phyloP scores from a whole-genome alignment of 2,113 vertebrate species.

The Atherinomorus stipes region DNA sequence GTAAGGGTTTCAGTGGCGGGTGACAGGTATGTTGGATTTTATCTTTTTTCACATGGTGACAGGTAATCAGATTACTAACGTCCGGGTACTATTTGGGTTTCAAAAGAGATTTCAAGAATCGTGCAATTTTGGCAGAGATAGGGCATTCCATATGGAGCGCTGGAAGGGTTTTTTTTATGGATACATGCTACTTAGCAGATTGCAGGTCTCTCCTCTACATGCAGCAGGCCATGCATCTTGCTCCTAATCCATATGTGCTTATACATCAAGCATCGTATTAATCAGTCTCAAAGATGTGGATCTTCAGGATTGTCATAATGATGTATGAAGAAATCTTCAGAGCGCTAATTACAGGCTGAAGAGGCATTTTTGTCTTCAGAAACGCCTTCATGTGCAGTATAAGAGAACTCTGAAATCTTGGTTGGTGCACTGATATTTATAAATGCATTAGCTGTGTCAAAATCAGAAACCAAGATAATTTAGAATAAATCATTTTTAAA shows the following conservation, averaged over 20 bases:
- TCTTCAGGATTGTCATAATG: slow-evolving; percentile 13
- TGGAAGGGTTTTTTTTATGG: background rate
- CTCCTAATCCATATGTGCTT: background rate
- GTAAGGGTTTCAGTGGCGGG: slow-evolving; percentile 48
- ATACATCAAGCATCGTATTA: slow-evolving; percentile 1
- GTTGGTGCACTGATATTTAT: background rate
- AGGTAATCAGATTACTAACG: slow-evolving; percentile 54
- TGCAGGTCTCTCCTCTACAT: background rate
- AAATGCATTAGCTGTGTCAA: too few relatives aligned
- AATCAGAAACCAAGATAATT: background rate
- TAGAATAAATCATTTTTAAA: too few relatives aligned
- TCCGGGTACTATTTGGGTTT: slow-evolving; percentile 59
- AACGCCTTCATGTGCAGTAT: background rate
- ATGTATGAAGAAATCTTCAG: slow-evolving; percentile 6
- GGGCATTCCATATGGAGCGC: background rate
- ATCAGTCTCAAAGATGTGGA: slow-evolving; percentile 1
- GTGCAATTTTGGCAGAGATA: slow-evolving; percentile 1
- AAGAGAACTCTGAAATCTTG: background rate
- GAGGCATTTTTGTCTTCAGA: background rate
- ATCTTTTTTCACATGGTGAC: slow-evolving; percentile 45
- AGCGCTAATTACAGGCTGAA: slow-evolving; percentile 20
- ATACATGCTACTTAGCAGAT: background rate
- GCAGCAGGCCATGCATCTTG: background rate
- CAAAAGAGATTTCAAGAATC: slow-evolving; percentile 11
- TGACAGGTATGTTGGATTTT: slow-evolving; percentile 65